phyloP scores from a whole-genome alignment of 2,888 invertebrate genomes.

The Agrilus mali region DNA sequence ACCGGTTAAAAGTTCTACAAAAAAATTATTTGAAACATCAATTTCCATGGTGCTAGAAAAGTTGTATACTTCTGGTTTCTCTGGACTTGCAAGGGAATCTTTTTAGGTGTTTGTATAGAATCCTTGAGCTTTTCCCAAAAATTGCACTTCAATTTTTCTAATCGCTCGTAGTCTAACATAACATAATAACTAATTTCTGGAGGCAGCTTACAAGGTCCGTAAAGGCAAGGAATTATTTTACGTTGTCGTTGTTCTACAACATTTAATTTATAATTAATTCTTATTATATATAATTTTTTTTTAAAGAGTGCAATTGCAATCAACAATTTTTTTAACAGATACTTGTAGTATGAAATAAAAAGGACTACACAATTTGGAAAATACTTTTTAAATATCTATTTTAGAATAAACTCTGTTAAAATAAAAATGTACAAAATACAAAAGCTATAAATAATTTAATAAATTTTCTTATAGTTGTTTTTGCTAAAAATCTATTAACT shows the following conservation, averaged over 20 bases:
- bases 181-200: conserved; percentile 52
- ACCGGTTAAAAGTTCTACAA: background rate
- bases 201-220: conserved; percentile 51
- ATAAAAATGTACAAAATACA: too few species aligned
- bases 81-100: background rate
- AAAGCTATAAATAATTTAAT: too few species aligned
- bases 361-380: too few species aligned
- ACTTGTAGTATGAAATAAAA: too few species aligned
- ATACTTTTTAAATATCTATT: too few species aligned
- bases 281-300: background rate
- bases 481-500: too few species aligned
- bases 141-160: conserved; percentile 40
- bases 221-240: conserved; percentile 60
- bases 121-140: conserved; percentile 59
- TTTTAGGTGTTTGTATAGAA: conserved; percentile 32
- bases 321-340: too few species aligned
- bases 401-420: too few species aligned
- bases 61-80: too few species aligned
- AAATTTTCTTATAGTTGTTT: too few species aligned
- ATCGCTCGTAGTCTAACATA: conserved; percentile 45
- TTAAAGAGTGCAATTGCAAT: too few species aligned
- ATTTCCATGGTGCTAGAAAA: background rate
- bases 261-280: background rate
- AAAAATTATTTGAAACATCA: background rate
- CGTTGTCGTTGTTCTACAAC: conserved; percentile 37